Conservation (phyloP, 2,797 vertebrate genomes). For the Danio tinwini region DNA sequence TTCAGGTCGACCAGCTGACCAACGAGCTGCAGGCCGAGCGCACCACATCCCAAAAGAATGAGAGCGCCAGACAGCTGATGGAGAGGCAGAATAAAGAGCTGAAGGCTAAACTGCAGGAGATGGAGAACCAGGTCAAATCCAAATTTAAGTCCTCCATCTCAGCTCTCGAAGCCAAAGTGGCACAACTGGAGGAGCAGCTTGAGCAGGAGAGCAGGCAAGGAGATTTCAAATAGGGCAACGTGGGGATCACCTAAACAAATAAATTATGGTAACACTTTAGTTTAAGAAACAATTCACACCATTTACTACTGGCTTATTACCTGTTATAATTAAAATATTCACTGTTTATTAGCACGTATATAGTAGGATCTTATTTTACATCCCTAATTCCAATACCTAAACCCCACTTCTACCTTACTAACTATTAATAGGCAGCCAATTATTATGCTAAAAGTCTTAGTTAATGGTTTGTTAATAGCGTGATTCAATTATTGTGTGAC, state of each 20-base stretch:
- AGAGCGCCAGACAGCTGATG: conserved; percentile 89
- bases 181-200: conserved; percentile 90
- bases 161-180: conserved; percentile 90
- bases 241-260: neutral
- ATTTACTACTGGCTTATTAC: too few species aligned
- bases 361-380: too few species aligned
- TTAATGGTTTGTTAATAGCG: too few species aligned
- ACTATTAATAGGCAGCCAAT: too few species aligned
- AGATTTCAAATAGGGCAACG: neutral
- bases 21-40: conserved; percentile 89
- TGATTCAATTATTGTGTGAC: too few species aligned
- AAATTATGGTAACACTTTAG: too few species aligned
- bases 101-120: conserved; percentile 90
- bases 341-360: too few species aligned
- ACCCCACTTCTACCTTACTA: too few species aligned
- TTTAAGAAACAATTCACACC: too few species aligned
- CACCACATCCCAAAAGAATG: conserved; percentile 85
- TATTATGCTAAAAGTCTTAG: too few species aligned
- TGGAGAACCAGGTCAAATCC: conserved; percentile 88
- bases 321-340: too few species aligned
- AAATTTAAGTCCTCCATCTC: conserved; percentile 90
- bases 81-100: conserved; percentile 95
- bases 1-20: conserved; percentile 90
- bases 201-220: conserved; percentile 92
- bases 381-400: too few species aligned